A percentile compares a stretch with the other conserved stretches of the same genome.
phyloP scores from a whole-genome alignment of 2,888 invertebrate species.

The Cephus spinipes region DNA sequence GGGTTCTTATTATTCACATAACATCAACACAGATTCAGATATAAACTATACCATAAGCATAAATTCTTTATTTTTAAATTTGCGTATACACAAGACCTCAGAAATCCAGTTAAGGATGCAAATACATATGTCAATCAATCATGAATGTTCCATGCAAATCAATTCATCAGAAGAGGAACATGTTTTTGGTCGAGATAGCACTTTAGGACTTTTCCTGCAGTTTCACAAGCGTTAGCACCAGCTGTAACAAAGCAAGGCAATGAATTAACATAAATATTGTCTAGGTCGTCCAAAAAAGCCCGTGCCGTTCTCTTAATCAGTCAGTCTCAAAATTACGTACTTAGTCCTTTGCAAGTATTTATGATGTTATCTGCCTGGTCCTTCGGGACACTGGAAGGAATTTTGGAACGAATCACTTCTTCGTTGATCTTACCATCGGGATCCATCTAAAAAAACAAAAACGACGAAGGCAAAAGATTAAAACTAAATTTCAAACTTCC shows the following conservation, averaged over 20 bases:
- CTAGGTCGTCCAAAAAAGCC: neutral
- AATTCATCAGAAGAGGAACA: neutral
- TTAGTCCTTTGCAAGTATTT: constrained; percentile 38
- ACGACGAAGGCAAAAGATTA: constrained; percentile 1
- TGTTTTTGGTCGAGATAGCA: constrained; percentile 28
- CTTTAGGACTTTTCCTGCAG: constrained; percentile 29
- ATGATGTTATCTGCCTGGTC: constrained; percentile 42
- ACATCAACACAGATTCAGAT: neutral
- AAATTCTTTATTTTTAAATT: neutral
- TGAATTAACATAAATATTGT: constrained; percentile 5
- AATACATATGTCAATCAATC: neutral
- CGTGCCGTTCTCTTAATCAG: neutral
- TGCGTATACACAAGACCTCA: neutral
- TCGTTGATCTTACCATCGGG: constrained; percentile 46
- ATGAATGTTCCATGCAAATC: neutral
- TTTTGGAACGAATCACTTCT: constrained; percentile 39
- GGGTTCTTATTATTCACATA: neutral
- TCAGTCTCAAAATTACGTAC: constrained; percentile 30
- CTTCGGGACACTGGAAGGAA: constrained; percentile 34
- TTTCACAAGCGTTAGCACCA: constrained; percentile 27
- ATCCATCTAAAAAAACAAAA: constrained; percentile 37
- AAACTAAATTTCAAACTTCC: neutral
- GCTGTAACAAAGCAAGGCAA: constrained; percentile 17
- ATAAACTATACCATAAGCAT: neutral
- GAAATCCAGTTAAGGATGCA: neutral